A percentile compares a stretch with the other conserved stretches of the same genome.
Evolutionary conservation across 2,113 vertebrate species (phyloP).

Genomic region (Lycocorax pyrrhopterus): DNA sequence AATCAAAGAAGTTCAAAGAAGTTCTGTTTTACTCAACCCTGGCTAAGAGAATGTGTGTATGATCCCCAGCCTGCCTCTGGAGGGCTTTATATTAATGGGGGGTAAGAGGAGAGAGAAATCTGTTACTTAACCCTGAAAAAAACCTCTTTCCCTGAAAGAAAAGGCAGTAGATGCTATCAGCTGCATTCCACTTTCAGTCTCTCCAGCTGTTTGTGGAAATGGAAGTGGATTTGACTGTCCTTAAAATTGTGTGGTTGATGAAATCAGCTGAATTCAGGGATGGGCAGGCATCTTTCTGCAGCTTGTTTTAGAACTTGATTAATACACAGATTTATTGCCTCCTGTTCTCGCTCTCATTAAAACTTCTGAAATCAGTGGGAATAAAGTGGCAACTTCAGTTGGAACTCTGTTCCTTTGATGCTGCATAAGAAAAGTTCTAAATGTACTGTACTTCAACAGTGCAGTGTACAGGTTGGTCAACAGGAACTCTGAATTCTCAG

Average conservation of each 20-base stretch:
- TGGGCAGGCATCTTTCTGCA: neutral
- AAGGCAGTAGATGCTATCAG: fast-evolving
- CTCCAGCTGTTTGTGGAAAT: neutral
- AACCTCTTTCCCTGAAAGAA: neutral
- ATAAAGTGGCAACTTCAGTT: neutral
- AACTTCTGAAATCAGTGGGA: neutral
- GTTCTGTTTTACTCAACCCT: neutral
- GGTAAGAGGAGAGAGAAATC: neutral
- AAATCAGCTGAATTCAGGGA: neutral
- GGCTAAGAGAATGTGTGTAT: neutral
- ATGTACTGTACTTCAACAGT: neutral
- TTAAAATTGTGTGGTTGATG: neutral
- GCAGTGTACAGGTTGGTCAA: neutral
- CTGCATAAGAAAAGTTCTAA: neutral
- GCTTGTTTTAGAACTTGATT: neutral
- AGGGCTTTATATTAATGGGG: neutral
- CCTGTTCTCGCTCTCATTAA: neutral
- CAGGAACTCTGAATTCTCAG: neutral
- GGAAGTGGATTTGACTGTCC: neutral
- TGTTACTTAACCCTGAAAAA: neutral
- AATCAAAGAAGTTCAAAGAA: neutral
- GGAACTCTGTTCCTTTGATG: neutral
- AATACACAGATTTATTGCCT: neutral
- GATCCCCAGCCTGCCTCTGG: neutral
- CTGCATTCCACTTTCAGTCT: neutral